Evolutionary conservation across 1,140 invertebrate genomes (phyloP).

Genomic region (Trypoxylus dichotomus): DNA sequence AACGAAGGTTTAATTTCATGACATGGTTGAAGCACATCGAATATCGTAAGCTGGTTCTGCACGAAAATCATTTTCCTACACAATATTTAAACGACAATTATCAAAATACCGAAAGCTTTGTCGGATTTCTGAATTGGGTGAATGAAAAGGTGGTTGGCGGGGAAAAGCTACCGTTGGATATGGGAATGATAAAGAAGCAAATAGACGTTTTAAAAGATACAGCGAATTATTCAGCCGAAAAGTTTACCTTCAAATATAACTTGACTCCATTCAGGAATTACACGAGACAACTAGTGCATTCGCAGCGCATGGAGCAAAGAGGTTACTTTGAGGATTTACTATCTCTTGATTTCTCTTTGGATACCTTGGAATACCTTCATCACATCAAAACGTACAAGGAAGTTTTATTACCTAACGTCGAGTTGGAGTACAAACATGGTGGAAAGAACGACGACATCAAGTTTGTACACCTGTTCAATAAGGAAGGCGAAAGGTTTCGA

Average conservation of each 20-base stretch:
- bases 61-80: conserved; percentile 59
- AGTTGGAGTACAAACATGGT: neutral
- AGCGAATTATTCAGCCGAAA: conserved; percentile 7
- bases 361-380: conserved; percentile 28
- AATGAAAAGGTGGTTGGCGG: conserved; percentile 37
- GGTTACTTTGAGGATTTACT: conserved; percentile 26
- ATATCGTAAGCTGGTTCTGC: conserved; percentile 59
- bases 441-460: conserved; percentile 17
- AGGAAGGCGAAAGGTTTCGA: neutral
- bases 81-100: conserved; percentile 32
- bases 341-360: conserved; percentile 37
- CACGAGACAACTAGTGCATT: conserved; percentile 30
- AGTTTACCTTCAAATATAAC: conserved; percentile 34
- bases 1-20: conserved; percentile 61
- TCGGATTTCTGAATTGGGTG: conserved; percentile 39
- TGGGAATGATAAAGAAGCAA: conserved; percentile 32
- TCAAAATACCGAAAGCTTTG: conserved; percentile 34
- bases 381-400: neutral
- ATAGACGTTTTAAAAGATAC: conserved; percentile 37
- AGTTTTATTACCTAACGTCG: neutral
- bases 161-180: conserved; percentile 34
- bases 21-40: conserved; percentile 67
- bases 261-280: conserved; percentile 42
- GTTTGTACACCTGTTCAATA: neutral
- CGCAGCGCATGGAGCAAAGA: neutral